Percentiles rank a stretch among this genome's conserved stretches.
phyloP scores from a whole-genome alignment of 2,797 vertebrate species.

The Pseudopleuronectes americanus region DNA sequence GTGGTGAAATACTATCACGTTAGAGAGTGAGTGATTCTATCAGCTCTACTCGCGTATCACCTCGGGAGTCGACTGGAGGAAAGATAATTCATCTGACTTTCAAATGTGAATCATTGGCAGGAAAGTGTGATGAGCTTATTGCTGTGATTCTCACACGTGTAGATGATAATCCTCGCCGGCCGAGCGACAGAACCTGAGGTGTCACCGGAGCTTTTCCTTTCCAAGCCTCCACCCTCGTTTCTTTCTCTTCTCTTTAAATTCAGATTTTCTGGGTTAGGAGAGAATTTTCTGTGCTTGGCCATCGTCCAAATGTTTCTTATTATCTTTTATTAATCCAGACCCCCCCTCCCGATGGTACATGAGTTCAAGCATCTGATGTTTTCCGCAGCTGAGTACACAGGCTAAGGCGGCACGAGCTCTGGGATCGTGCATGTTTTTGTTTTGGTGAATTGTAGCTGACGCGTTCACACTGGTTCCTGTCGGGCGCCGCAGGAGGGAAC shows the following conservation, averaged over 20 bases:
- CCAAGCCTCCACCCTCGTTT: slow-evolving; percentile 30
- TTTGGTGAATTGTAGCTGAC: slow-evolving; percentile 50
- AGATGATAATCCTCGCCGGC: slow-evolving; percentile 35
- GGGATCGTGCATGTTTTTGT: slow-evolving; percentile 48
- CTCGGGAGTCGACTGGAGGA: slow-evolving; percentile 37
- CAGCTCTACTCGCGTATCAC: slow-evolving; percentile 5
- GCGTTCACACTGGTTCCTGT: slow-evolving; percentile 47
- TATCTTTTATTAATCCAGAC: slow-evolving; percentile 73
- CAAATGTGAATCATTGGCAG: slow-evolving; percentile 61
- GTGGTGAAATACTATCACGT: background rate
- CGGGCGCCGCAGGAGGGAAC: slow-evolving; percentile 43
- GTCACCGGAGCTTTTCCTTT: slow-evolving; percentile 35
- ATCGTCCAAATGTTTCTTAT: slow-evolving; percentile 69
- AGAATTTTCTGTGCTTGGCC: slow-evolving; percentile 43
- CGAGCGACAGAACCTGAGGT: slow-evolving; percentile 20
- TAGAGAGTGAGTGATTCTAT: background rate
- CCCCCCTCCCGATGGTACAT: slow-evolving; percentile 21
- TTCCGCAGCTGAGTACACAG: slow-evolving; percentile 76
- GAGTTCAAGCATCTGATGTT: slow-evolving; percentile 74
- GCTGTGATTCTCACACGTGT: slow-evolving; percentile 57
- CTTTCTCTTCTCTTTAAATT: slow-evolving; percentile 57
- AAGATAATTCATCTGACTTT: slow-evolving; percentile 58
- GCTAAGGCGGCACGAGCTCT: slow-evolving; percentile 40
- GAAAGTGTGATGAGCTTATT: slow-evolving; percentile 48
- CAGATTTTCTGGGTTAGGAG: slow-evolving; percentile 47